phyloP scores from a whole-genome alignment of 2,797 vertebrate species.

The Enteromius paludinosus region DNA sequence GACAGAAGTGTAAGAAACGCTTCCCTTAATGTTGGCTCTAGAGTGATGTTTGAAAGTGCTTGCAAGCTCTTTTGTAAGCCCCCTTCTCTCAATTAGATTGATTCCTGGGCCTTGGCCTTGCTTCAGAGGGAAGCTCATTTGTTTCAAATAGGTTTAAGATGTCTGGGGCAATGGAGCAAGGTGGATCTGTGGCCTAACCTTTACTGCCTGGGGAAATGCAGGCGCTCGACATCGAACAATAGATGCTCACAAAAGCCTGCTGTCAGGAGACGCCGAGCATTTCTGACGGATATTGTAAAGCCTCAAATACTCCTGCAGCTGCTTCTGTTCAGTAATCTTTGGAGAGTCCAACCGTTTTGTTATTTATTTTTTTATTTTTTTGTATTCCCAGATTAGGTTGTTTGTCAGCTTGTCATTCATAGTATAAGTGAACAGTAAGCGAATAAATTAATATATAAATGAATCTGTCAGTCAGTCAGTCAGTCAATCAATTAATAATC shows the following conservation, averaged over 20 bases:
- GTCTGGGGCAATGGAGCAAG: constrained; percentile 46
- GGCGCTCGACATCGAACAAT: constrained; percentile 26
- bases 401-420: background rate
- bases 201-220: constrained; percentile 38
- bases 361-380: background rate
- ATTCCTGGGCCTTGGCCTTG: constrained; percentile 69
- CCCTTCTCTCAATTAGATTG: constrained; percentile 73
- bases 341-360: background rate
- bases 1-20: constrained; percentile 52
- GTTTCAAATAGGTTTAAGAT: constrained; percentile 55
- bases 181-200: constrained; percentile 40
- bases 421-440: background rate
- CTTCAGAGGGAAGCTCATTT: constrained; percentile 61
- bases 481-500: too few species aligned
- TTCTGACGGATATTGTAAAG: background rate
- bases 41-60: constrained; percentile 68
- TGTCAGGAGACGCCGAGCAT: background rate
- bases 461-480: too few species aligned
- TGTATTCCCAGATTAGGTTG: background rate
- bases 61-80: constrained; percentile 66
- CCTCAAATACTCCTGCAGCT: background rate
- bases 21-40: constrained; percentile 71
- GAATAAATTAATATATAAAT: background rate
- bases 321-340: background rate
- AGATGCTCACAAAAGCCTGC: constrained; percentile 19